A percentile compares a stretch with the other conserved stretches of the same genome.
phyloP scores from a whole-genome alignment of 1,140 invertebrate genomes.

The Diorhabda carinulata region DNA sequence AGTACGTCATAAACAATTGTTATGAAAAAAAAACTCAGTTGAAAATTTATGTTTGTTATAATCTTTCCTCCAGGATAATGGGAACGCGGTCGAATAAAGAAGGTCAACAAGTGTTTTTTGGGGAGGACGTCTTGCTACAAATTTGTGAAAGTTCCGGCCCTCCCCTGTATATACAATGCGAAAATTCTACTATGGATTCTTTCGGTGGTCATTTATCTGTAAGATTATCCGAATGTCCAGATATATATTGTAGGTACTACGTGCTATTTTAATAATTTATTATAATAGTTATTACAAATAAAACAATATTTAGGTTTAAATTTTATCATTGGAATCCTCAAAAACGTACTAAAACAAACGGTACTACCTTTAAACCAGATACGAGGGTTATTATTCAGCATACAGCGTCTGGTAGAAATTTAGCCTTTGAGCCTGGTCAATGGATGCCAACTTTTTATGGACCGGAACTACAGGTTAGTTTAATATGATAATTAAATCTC shows the following conservation, averaged over 20 bases:
- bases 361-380: constrained; percentile 34
- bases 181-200: constrained; percentile 33
- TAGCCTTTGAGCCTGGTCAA: constrained; percentile 34
- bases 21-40: no score
- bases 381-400: constrained; percentile 40
- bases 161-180: constrained; percentile 42
- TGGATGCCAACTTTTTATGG: constrained; percentile 44
- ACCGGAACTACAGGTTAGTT: constrained; percentile 33
- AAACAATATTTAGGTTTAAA: constrained; percentile 31
- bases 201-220: constrained; percentile 24
- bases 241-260: constrained; percentile 39
- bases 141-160: constrained; percentile 29
- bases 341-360: constrained; percentile 34
- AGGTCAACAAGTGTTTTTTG: constrained; percentile 35
- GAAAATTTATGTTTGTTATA: no score
- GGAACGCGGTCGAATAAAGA: constrained; percentile 28
- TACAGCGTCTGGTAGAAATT: constrained; percentile 41
- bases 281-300: background rate
- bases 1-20: background rate
- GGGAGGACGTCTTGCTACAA: constrained; percentile 41
- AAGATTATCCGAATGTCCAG: constrained; percentile 34
- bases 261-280: background rate
- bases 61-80: constrained; percentile 21
- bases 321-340: constrained; percentile 37
- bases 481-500: background rate